Evolutionary conservation across 2,797 vertebrate species (phyloP), one percentile per base, ranked within the genome.

Genomic region (Epinephelus coioides): DNA sequence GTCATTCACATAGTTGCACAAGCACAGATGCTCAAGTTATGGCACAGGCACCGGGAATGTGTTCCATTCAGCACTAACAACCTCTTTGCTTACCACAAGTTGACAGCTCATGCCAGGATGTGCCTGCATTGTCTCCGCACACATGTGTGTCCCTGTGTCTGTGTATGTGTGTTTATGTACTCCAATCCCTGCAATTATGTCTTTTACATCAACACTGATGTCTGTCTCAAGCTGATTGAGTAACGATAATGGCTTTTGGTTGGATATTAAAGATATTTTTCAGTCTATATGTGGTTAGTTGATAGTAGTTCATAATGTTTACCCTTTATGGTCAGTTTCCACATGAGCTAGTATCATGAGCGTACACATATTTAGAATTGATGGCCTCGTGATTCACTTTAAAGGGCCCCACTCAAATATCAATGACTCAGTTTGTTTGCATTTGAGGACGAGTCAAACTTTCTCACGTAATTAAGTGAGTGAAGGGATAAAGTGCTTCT

Each of bases 1-100:
- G 75, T 86, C 83, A 83, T 87, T 79, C 84, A 76, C 73, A 63
- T 76, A 56, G 55, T 75, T 82, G 55, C 70, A 68, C 56, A 64
- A 71, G 60, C 63, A 49, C 25, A 73, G 34, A 83, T 54, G 25
- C 43, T 25, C 46, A 68, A 54, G 44, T 73, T 65, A 54, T 38
- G 68, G 71, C 73, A 40, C 46, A 73, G 61, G 78, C 46, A 66
- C 18, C 3, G n/a, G 76, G 78, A 85, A 85, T 87, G 74, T 17
- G 68, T 84, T 60, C 70, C 54, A 51, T 69, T 81, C 46, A 82
- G 47, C 71, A 72, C 72, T 64, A 86, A 86, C 59, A 79, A 83
- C 76, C 67, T 13, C 21, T 78, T 53, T 69, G 54, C 71, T 81
- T 12, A 81, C 89, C 81, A 68, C n/a, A 74, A 69, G 65, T 61